These are phyloP conservation scores for Chaetodon auriga DNA, from an alignment of 2,113 vertebrate species.

Conservation along the genomic window DNA sequence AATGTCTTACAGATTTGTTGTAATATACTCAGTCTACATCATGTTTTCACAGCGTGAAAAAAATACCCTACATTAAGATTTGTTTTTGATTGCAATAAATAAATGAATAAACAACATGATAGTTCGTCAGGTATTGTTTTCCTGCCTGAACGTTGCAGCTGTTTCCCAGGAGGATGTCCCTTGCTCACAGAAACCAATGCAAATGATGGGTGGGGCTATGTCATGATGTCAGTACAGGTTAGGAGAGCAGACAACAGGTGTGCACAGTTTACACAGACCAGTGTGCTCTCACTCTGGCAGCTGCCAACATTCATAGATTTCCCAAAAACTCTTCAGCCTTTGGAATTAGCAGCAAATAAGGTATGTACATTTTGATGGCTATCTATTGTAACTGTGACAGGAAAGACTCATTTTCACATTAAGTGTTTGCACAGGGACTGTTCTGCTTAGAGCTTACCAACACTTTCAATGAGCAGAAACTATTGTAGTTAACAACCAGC, in stretches of 20 bases:
- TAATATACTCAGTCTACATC: not conserved
- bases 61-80: not conserved
- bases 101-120: constrained; percentile 1
- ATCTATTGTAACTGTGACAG: not conserved
- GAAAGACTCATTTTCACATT: not conserved
- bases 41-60: not conserved
- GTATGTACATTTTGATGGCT: constrained; percentile 44
- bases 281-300: constrained; percentile 17
- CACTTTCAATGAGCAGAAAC: not conserved
- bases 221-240: constrained; percentile 41
- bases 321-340: not conserved
- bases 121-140: constrained; percentile 6
- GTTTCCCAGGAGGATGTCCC: constrained; percentile 17
- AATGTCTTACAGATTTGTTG: not conserved
- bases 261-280: constrained; percentile 32
- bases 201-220: constrained; percentile 67
- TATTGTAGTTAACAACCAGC: not conserved
- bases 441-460: not conserved
- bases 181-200: constrained; percentile 34
- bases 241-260: constrained; percentile 49
- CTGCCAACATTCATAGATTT: not conserved
- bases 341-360: constrained; percentile 34
- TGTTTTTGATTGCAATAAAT: too few relatives aligned
- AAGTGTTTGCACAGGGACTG: not conserved
- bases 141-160: not conserved